Percentiles rank a stretch among this genome's conserved stretches.
Evolutionary conservation across 2,797 vertebrate genomes (phyloP).

Genomic region (Siniperca undulata): DNA sequence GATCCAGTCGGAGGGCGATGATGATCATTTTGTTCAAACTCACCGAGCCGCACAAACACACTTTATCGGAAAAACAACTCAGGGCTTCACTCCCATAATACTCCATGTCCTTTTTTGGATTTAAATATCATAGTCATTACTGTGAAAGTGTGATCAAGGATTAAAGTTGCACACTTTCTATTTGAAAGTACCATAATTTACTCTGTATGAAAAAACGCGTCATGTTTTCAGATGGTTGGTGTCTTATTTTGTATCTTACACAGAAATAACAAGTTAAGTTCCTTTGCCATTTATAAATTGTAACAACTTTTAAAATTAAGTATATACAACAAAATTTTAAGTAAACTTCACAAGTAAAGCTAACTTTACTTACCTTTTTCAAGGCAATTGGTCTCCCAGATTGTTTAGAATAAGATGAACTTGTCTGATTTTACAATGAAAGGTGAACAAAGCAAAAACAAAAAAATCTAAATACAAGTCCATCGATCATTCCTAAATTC

Average conservation of each 20-base stretch:
- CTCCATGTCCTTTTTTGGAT: background rate
- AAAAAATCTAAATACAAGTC: background rate
- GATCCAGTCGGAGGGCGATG: slow-evolving; percentile 34
- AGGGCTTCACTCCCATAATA: background rate
- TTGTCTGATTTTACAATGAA: background rate
- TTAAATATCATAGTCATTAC: background rate
- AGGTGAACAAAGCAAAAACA: background rate
- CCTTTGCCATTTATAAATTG: no score
- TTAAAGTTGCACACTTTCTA: background rate
- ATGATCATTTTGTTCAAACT: slow-evolving; percentile 45
- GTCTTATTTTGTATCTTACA: background rate
- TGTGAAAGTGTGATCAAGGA: background rate
- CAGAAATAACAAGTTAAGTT: background rate
- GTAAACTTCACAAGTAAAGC: background rate
- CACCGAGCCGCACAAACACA: slow-evolving; percentile 21
- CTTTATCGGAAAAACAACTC: slow-evolving; percentile 39
- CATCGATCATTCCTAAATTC: background rate
- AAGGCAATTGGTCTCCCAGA: background rate
- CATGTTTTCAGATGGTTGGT: background rate
- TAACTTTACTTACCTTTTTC: background rate
- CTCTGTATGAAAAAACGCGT: background rate
- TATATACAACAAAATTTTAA: background rate
- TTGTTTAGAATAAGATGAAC: background rate
- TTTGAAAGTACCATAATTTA: background rate
- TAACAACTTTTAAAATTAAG: background rate